These are phyloP conservation scores for Thera britannica DNA, from an alignment of 2,888 invertebrate genomes.

Conservation along the genomic window DNA sequence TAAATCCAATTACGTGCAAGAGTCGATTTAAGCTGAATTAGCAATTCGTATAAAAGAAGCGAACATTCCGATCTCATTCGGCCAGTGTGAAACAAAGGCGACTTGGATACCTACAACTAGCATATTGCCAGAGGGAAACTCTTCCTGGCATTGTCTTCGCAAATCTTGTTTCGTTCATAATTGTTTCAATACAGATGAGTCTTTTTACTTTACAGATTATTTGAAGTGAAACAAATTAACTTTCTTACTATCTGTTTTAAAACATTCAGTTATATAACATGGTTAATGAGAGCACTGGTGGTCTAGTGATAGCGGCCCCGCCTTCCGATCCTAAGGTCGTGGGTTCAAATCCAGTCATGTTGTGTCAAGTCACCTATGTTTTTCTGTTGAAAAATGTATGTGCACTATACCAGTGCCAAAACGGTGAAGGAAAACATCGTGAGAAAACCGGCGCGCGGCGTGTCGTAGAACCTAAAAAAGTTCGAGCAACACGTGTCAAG, in stretches of 20 bases:
- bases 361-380: too few relatives aligned
- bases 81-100: constrained; percentile 36
- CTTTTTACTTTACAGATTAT: constrained; percentile 6
- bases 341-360: too few relatives aligned
- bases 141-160: constrained; percentile 24
- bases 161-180: constrained; percentile 26
- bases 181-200: constrained; percentile 19
- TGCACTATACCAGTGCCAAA: too few relatives aligned
- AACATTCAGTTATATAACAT: too few relatives aligned
- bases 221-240: background rate
- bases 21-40: constrained; percentile 46
- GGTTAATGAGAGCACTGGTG: too few relatives aligned
- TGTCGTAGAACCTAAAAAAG: too few relatives aligned
- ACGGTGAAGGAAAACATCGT: too few relatives aligned
- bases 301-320: too few relatives aligned
- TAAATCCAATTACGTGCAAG: constrained; percentile 45
- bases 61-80: constrained; percentile 40
- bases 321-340: too few relatives aligned
- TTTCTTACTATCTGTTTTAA: background rate
- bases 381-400: too few relatives aligned
- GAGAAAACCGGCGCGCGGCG: too few relatives aligned
- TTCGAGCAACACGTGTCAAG: too few relatives aligned
- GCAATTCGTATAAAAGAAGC: constrained; percentile 46
- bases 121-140: constrained; percentile 21
- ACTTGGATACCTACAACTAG: constrained; percentile 30